phyloP scores from a whole-genome alignment of 2,888 invertebrate genomes.

The Melanargia galathea region DNA sequence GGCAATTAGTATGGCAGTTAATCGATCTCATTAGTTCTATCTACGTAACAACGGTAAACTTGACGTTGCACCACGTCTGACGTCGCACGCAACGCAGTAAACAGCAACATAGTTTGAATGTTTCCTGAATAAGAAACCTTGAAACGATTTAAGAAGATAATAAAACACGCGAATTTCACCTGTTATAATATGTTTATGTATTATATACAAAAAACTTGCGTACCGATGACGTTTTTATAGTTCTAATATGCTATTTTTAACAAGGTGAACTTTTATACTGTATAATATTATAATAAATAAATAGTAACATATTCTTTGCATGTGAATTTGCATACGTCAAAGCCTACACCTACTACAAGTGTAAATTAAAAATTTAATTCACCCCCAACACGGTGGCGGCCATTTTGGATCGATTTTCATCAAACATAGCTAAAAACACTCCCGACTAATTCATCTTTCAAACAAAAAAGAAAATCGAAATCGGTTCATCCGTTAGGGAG shows the following conservation, averaged over 20 bases:
- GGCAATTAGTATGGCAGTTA: conserved; percentile 27
- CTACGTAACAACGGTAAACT: conserved; percentile 31
- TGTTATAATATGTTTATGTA: conserved; percentile 19
- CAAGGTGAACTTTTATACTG: background rate
- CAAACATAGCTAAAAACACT: too few species aligned
- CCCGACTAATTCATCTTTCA: too few species aligned
- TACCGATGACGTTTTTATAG: background rate
- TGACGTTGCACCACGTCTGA: conserved; percentile 43
- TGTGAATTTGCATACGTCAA: background rate
- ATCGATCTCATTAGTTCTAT: conserved; percentile 32
- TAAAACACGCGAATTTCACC: conserved; percentile 28
- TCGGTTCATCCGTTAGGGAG: too few species aligned
- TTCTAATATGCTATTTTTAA: background rate
- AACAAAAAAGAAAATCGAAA: too few species aligned
- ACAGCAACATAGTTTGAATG: conserved; percentile 37
- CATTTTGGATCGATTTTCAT: too few species aligned
- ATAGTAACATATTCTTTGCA: background rate
- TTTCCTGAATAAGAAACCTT: conserved; percentile 46
- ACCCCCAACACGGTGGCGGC: too few species aligned
- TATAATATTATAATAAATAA: background rate
- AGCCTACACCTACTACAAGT: too few species aligned
- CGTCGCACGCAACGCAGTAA: too few species aligned
- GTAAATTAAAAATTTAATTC: too few species aligned
- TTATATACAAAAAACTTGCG: background rate
- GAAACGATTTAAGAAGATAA: conserved; percentile 41